Base-by-base conservation (phyloP, 2,888 invertebrate genomes). In the Drosophila cyrtoloma region DNA sequence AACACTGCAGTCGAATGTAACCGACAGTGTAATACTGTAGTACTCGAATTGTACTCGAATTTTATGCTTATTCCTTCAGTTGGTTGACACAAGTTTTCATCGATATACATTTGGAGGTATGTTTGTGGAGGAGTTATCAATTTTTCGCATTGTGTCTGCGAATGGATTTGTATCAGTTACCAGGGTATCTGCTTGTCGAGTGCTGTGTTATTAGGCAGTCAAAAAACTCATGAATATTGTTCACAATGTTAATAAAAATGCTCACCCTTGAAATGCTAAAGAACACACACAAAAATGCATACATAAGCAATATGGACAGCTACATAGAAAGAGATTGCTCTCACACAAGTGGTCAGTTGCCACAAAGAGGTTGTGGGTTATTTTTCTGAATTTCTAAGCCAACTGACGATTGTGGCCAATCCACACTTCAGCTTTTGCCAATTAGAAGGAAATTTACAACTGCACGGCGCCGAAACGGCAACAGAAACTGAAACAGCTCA, bases 391-490 rank as follows among this genome's bases (percentile, higher is more conserved):
- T 75, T 78, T 81, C 55, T 59, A 77, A 84, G 72, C 71, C 67
- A 67, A 70, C 71, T 75, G 63, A 65, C 59, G 63, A 61, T 61
- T 71, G 55, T 61, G 56, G 35, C 55, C 39, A 33, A 28, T 60
- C 66, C 66, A 58, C 71, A 81, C 77, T 71, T 74, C 47, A 73
- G 77, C 63, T 77, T 81, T 69, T 83, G 89, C 87, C 89, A 86
- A 89, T 86, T 89, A 86, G 77, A 89, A 75, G 74, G 68, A 84
- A 82, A 75, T 83, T 70, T 53, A 59, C 68, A 75, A 76, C 67
- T 73, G 71, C 60, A 70, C 19, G 37, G 75, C 70, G 44, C 22
- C 33, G 35, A 42, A 69, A 69, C 51, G 51, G 60, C 52, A 75
- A 60, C 50, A 57, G 9, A 28, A 55, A 55, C 19, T 6, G 22